Evolutionary conservation across 2,113 vertebrate species (phyloP).

Genomic region (Epinephelus moara): DNA sequence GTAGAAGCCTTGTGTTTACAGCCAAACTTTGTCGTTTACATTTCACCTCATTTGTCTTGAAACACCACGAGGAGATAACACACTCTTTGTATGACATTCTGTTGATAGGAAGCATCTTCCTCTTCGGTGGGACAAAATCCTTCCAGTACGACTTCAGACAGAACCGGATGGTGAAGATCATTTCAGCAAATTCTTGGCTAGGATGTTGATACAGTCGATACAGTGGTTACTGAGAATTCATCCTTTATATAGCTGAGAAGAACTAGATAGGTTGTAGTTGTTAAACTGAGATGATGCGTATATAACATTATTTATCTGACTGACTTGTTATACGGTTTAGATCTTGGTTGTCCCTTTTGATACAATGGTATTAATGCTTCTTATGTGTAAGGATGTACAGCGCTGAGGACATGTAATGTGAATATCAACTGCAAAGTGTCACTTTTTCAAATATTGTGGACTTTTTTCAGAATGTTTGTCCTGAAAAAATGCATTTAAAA

Average conservation of each 20-base stretch:
- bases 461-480: background rate
- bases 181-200: constrained; percentile 74
- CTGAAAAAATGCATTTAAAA: background rate
- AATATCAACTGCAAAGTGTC: background rate
- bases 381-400: background rate
- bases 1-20: constrained; percentile 1
- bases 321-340: background rate
- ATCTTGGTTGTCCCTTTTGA: background rate
- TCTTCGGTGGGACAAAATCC: constrained; percentile 67
- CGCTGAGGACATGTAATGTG: background rate
- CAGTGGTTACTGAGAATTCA: background rate
- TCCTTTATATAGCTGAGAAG: background rate
- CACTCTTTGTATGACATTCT: constrained; percentile 10
- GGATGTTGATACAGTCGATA: constrained; percentile 44
- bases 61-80: background rate
- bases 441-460: background rate
- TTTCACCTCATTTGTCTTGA: background rate
- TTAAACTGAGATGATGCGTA: background rate
- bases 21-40: background rate
- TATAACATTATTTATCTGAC: background rate
- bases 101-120: constrained; percentile 64
- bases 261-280: background rate
- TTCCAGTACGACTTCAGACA: constrained; percentile 58
- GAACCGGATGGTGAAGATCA: constrained; percentile 51
- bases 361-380: background rate